Percentiles rank a stretch among this genome's conserved stretches.
phyloP scores from a whole-genome alignment of 2,888 invertebrate genomes.

The Latheticus oryzae region DNA sequence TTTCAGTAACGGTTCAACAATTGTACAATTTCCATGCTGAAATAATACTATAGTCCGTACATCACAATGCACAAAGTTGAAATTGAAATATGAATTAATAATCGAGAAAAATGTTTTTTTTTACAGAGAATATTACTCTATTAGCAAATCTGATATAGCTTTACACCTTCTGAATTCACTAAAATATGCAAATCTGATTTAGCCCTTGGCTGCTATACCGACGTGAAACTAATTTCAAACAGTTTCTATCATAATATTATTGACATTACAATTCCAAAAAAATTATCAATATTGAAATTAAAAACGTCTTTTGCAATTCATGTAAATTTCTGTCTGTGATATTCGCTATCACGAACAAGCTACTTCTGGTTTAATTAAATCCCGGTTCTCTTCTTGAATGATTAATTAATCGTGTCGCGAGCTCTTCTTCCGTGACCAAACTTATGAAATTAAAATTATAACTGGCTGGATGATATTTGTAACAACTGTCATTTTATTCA shows the following conservation, averaged over 20 bases:
- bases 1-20: slow-evolving; percentile 31
- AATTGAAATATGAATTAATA: slow-evolving; percentile 47
- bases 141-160: not conserved
- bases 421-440: slow-evolving; percentile 51
- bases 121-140: slow-evolving; percentile 6
- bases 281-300: no score
- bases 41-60: slow-evolving; percentile 33
- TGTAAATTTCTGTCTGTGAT: slow-evolving; percentile 56
- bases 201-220: not conserved
- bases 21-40: slow-evolving; percentile 37
- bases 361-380: slow-evolving; percentile 64
- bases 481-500: slow-evolving; percentile 13
- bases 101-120: slow-evolving; percentile 38
- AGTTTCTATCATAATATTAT: not conserved
- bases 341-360: slow-evolving; percentile 63
- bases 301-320: no score
- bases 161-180: not conserved
- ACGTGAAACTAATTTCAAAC: not conserved
- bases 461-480: slow-evolving; percentile 29
- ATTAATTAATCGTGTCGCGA: slow-evolving; percentile 60
- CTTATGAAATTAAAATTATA: slow-evolving; percentile 59
- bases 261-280: no score
- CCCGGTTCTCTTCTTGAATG: slow-evolving; percentile 60
- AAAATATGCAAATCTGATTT: slow-evolving; percentile 17
- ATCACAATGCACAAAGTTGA: slow-evolving; percentile 37